Conservation (phyloP, 2,888 invertebrate species). For the Maniola hyperantus region DNA sequence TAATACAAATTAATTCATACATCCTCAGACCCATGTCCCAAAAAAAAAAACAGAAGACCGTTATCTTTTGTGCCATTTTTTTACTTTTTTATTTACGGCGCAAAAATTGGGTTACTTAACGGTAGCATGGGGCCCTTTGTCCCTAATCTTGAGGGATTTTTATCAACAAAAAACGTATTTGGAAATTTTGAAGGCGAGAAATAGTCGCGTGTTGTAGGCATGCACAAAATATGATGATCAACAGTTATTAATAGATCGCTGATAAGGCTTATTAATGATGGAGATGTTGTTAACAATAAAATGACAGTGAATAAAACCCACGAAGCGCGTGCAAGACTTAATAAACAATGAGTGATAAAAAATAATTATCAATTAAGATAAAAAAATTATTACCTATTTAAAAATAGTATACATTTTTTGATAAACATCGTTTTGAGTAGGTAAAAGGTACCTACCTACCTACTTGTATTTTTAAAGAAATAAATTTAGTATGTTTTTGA, state of each 20-base stretch:
- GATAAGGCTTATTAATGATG: constrained; percentile 61
- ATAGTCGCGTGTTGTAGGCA: constrained; percentile 45
- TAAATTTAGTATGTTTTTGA: too few relatives aligned
- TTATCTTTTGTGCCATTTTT: constrained; percentile 64
- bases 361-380: neutral
- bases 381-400: neutral
- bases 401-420: neutral
- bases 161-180: constrained; percentile 45
- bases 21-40: constrained; percentile 48
- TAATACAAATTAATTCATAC: constrained; percentile 77
- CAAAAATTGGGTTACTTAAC: constrained; percentile 82
- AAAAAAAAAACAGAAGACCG: constrained; percentile 67
- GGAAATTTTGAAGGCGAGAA: constrained; percentile 41
- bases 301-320: constrained; percentile 19
- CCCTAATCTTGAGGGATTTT: constrained; percentile 53
- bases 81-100: constrained; percentile 78
- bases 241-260: constrained; percentile 60
- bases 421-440: neutral
- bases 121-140: constrained; percentile 71
- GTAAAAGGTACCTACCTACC: neutral
- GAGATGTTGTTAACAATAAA: constrained; percentile 23
- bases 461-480: too few relatives aligned
- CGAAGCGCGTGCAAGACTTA: constrained; percentile 12
- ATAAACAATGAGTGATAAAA: constrained; percentile 13
- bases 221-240: constrained; percentile 48